Conservation (phyloP, 2,113 vertebrate species). For the Puma concolor region DNA sequence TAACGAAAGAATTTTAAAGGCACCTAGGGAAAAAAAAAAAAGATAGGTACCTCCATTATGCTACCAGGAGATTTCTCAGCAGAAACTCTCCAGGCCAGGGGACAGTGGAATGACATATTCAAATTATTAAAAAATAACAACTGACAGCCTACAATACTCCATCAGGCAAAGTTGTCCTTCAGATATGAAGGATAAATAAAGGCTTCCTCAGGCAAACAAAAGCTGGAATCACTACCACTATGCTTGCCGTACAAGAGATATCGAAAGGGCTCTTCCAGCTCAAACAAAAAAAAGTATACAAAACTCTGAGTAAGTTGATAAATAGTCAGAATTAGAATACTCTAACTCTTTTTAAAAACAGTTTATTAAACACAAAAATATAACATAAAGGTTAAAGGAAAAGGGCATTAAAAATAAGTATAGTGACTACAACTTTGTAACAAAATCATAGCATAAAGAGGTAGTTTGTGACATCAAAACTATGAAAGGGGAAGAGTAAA, state of each 20-base stretch:
- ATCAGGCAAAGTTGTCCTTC: not conserved
- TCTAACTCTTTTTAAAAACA: not conserved
- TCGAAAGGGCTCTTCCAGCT: not conserved
- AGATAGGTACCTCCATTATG: not conserved
- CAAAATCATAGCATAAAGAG: not conserved
- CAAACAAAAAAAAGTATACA: not conserved
- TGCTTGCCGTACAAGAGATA: not conserved
- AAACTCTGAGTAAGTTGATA: not conserved
- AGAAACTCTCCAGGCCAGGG: not conserved
- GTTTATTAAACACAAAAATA: not conserved
- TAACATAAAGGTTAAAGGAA: not conserved
- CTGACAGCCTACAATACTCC: not conserved
- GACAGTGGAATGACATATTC: not conserved
- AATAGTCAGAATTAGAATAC: not conserved
- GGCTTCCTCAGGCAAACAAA: not conserved
- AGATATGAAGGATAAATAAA: not conserved
- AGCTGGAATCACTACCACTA: not conserved
- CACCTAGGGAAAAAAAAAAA: not conserved
- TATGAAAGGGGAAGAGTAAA: not conserved
- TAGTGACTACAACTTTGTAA: not conserved
- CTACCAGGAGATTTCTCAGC: not conserved
- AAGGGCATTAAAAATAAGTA: not conserved
- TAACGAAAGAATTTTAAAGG: not conserved
- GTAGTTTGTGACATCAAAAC: not conserved
- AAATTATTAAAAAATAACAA: not conserved